phyloP scores from a whole-genome alignment of 2,113 vertebrate genomes.

The Gobio gobio region DNA sequence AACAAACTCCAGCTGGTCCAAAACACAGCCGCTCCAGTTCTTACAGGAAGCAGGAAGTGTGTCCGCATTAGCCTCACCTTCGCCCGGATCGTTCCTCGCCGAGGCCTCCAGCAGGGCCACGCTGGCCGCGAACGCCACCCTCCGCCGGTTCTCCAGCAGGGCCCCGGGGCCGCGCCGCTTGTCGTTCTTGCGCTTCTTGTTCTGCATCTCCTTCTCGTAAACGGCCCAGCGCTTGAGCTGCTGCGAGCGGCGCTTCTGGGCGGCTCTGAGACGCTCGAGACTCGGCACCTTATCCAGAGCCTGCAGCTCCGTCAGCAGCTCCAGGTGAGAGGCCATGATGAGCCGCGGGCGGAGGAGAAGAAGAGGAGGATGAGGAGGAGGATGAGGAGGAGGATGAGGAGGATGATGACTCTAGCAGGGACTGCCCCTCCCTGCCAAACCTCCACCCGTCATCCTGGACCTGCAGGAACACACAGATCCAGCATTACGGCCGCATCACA shows the following conservation, averaged over 20 bases:
- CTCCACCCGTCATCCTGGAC: conserved; percentile 24
- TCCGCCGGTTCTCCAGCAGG: conserved; percentile 71
- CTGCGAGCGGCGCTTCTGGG: conserved; percentile 92
- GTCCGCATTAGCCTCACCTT: conserved; percentile 79
- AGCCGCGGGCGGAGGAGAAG: neutral
- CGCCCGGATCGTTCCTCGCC: conserved; percentile 89
- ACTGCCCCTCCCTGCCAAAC: conserved; percentile 62
- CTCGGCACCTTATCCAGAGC: conserved; percentile 96
- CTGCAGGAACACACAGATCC: conserved; percentile 30
- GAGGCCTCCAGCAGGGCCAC: conserved; percentile 93
- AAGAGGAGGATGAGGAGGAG: too few relatives aligned
- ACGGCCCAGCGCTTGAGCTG: conserved; percentile 96
- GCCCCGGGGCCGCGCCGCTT: conserved; percentile 79
- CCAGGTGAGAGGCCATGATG: conserved; percentile 90
- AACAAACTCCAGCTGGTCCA: too few relatives aligned
- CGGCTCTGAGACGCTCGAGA: conserved; percentile 89
- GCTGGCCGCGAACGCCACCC: conserved; percentile 90
- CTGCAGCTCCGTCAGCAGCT: conserved; percentile 93
- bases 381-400: neutral
- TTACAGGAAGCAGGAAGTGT: too few relatives aligned
- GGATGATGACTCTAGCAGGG: conserved; percentile 56
- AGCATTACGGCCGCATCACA: neutral
- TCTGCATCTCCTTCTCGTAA: conserved; percentile 95
- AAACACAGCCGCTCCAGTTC: too few relatives aligned
- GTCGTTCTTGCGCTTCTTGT: conserved; percentile 89